phyloP scores from a whole-genome alignment of 2,888 invertebrate genomes.

The Troides aeacus region DNA sequence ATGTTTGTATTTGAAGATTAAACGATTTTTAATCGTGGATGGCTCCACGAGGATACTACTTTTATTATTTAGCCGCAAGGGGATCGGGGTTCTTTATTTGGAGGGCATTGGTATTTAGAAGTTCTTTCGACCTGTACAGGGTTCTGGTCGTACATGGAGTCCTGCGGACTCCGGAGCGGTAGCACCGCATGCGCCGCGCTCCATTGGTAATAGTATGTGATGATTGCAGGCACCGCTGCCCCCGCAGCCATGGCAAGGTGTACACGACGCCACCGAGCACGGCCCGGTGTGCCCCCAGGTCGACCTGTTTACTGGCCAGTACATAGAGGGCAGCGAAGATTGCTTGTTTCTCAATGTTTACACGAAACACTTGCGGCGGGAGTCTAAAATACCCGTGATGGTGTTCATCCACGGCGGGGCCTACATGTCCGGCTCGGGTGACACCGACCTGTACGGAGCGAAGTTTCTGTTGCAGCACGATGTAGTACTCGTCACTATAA shows the following conservation, averaged over 20 bases:
- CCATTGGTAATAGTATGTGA: too few species aligned
- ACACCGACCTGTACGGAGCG: constrained; percentile 49
- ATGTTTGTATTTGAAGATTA: too few species aligned
- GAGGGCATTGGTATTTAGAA: too few species aligned
- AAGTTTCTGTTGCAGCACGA: constrained; percentile 55
- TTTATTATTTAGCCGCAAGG: too few species aligned
- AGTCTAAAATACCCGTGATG: constrained; percentile 53
- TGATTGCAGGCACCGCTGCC: constrained; percentile 51
- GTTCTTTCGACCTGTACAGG: too few species aligned
- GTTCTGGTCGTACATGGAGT: too few species aligned
- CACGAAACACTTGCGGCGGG: constrained; percentile 39
- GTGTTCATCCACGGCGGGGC: constrained; percentile 62
- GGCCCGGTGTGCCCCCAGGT: constrained; percentile 51
- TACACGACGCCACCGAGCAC: constrained; percentile 48
- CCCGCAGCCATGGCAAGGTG: constrained; percentile 48
- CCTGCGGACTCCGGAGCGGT: too few species aligned
- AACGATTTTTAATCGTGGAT: too few species aligned
- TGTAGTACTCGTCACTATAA: constrained; percentile 59
- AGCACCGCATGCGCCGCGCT: too few species aligned
- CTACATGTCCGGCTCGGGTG: constrained; percentile 50
- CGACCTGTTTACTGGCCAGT: constrained; percentile 36
- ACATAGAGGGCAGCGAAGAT: constrained; percentile 47
- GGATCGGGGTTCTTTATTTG: too few species aligned
- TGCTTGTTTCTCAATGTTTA: constrained; percentile 57
- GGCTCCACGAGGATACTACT: too few species aligned